Evolutionary conservation across 2,113 vertebrate genomes (phyloP), one percentile per base, ranked within the genome.

Genomic region (Syrmaticus mikado): DNA sequence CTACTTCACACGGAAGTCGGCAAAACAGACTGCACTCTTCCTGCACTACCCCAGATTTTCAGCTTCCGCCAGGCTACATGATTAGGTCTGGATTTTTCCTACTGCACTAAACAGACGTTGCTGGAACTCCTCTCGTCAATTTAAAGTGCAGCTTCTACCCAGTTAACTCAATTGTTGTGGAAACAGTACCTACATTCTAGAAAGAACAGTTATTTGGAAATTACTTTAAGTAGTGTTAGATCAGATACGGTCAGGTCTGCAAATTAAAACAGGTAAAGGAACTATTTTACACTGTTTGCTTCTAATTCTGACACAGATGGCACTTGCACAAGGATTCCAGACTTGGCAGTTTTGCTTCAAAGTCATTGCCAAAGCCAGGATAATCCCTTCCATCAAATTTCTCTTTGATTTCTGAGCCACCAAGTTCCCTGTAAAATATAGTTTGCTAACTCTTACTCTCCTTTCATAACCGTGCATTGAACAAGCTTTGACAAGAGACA

Each of bases 361-460:
- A 92, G 82, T 62, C 62, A 88, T 53, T 81, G 53, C 73, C 85
- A 94, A 90, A 55, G 55, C 90, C 60, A 87, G 46, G 61, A 88
- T 93, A 93, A 95, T 90, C 95, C 80, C 75, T 94, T 82, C 83
- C 82, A 78, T 83, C 52, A 92, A 90, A 83, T 68, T 96, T 88
- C 88, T 83, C 76, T 90, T 80, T 13, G 20, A 86, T 65, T 96
- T 95, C 93, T 90, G 65, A 86, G 57, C 46, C 61, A 90, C 25
- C 45, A 46, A 68, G 11, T 81, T 90, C 25, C 6, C 1, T 61
- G 55, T 36, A 88, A 84, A 87, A 91, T 25, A 71, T 14, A 77
- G 74, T 71, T 90, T 61, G 34, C 58, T 90, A 90, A 55, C 78
- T 79, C 41, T 30, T 67, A 45, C 61, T 74, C 32, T 14, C 24